Evolutionary conservation across 2,888 invertebrate genomes (phyloP).

Genomic region (Thecocarcelia acutangulata): DNA sequence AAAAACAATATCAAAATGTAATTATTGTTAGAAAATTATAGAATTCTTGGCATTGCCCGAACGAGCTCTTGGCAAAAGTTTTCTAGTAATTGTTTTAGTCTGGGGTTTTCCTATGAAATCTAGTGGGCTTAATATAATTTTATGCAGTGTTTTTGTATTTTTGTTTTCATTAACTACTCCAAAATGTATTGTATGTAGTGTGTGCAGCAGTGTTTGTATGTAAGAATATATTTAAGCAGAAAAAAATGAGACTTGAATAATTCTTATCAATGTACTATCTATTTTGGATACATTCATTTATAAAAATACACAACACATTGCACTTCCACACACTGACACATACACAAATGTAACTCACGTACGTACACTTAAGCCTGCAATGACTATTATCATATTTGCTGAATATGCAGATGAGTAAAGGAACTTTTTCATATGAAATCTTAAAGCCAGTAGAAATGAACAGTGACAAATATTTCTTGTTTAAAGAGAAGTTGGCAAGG

Average conservation of each 20-base stretch:
- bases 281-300: slow-evolving; percentile 79
- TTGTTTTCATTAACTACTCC: slow-evolving; percentile 43
- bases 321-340: slow-evolving; percentile 22
- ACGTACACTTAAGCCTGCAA: slow-evolving; percentile 38
- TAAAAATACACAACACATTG: slow-evolving; percentile 71
- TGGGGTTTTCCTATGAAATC: not conserved
- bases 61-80: no score
- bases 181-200: slow-evolving; percentile 30
- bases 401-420: slow-evolving; percentile 6
- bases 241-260: slow-evolving; percentile 50
- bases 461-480: not conserved
- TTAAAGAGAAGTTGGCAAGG: no score
- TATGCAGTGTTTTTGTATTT: slow-evolving; percentile 21
- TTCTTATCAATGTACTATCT: slow-evolving; percentile 78
- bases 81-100: not conserved
- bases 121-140: slow-evolving; percentile 18
- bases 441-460: not conserved
- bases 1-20: not conserved
- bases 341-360: not conserved
- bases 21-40: not conserved
- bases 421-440: slow-evolving; percentile 25
- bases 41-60: no score
- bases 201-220: slow-evolving; percentile 9
- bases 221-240: slow-evolving; percentile 27
- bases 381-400: slow-evolving; percentile 31